Evolutionary conservation across 2,113 vertebrate genomes (phyloP), one percentile per base, ranked within the genome.

Genomic region (Corynorhinus townsendii): DNA sequence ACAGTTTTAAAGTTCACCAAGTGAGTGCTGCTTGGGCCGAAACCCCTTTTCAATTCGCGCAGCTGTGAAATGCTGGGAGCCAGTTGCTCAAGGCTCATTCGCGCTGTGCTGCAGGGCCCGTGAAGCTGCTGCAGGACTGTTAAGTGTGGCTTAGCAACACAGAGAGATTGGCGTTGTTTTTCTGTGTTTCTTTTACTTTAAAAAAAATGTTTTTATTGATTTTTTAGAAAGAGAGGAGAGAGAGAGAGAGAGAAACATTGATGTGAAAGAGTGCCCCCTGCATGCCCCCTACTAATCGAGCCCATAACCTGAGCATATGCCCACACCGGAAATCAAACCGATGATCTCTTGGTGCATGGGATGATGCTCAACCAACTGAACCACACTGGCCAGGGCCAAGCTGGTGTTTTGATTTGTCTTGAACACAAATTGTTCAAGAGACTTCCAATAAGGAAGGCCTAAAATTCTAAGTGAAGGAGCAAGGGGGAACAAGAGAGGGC

Each of bases 1-100:
- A 99, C 99, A 11, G 97, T 98, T 69, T 98, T 99, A 95, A 99
- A 99, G 97, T 99, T 99, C 95, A 99, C 99, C 97, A 99, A 99
- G 99, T 99, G 97, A 99, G 99, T 98, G 89, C 96, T 49, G 4
- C 83, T 73, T 43, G 88, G 86, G 33, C 43, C 15, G 3, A 19
- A n/a, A 40, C 1, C 47, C 69, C 24, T 24, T 82, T 59, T 62
- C 15, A 35, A 3, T 24, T 26, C 14, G 6, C 22, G 16, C 12
- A 3, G 33, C 56, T 11, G 6, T 43, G 77, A 33, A 59, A 17
- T 30, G 1, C 59, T 20, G 38, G 52, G 59, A 43, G 17, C 45
- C 52, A 28, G 17, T 17, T n/a, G 38, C n/a, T 33, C 17, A 7
- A 14, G 22, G 4, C 24, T 62, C 20, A 7, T 16, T 20, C 0